Conservation (phyloP, 1,140 invertebrate genomes). For the Trinorchestia longiramus region DNA sequence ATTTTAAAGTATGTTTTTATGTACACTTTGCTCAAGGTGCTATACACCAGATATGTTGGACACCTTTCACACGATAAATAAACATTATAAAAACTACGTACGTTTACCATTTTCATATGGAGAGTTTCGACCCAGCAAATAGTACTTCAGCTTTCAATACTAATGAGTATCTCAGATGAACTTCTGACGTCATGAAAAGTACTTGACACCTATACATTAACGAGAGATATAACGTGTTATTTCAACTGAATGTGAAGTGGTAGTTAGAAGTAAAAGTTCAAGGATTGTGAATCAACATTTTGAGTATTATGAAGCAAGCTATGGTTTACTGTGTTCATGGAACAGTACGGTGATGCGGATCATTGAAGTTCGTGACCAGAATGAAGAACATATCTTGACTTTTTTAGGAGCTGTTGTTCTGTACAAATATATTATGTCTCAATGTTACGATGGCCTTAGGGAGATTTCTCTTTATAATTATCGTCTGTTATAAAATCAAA, state of each 20-base stretch:
- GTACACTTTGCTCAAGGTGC: background rate
- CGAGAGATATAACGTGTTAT: background rate
- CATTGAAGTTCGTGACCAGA: background rate
- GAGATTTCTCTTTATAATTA: slow-evolving; percentile 43
- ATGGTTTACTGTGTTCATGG: background rate
- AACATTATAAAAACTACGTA: background rate
- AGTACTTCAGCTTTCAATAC: background rate
- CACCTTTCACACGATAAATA: background rate
- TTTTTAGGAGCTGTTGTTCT: slow-evolving; percentile 26
- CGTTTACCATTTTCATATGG: background rate
- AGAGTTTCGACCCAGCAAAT: background rate
- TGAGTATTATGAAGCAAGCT: background rate
- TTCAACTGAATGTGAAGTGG: background rate
- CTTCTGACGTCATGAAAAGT: background rate
- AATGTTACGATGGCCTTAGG: slow-evolving; percentile 49
- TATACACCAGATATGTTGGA: background rate
- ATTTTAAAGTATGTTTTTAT: background rate
- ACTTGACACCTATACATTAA: background rate
- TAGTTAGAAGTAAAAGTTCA: background rate
- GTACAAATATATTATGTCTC: slow-evolving; percentile 49
- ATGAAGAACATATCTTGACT: background rate
- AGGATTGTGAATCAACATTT: background rate
- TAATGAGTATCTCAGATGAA: background rate
- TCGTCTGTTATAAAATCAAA: slow-evolving; percentile 55
- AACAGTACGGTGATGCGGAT: background rate